Percentiles rank a stretch among this genome's conserved stretches.
Conservation (phyloP, 2,797 vertebrate species). For the Gymnodraco acuticeps region DNA sequence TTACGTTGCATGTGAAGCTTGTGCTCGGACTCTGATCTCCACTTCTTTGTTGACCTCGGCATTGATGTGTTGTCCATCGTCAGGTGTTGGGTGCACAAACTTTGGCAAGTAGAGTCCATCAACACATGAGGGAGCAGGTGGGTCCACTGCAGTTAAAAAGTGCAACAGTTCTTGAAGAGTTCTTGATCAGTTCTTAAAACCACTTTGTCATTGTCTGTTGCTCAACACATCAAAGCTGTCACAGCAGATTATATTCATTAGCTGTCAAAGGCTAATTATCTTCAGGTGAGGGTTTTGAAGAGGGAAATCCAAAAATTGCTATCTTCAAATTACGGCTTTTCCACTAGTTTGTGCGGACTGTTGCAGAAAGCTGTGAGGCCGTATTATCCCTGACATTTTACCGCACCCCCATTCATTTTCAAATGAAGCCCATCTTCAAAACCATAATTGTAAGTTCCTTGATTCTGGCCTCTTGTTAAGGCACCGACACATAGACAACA, state of each 20-base stretch:
- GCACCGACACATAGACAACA: too few species aligned
- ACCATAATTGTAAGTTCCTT: too few species aligned
- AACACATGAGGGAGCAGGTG: conserved; percentile 63
- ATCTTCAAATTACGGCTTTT: too few species aligned
- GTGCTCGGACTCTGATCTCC: conserved; percentile 68
- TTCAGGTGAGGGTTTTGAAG: too few species aligned
- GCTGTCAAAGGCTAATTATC: too few species aligned
- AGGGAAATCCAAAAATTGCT: too few species aligned
- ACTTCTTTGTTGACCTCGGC: conserved; percentile 62
- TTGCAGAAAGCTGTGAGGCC: too few species aligned
- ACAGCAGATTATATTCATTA: background rate
- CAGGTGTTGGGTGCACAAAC: conserved; percentile 70
- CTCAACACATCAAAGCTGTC: background rate
- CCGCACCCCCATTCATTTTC: too few species aligned
- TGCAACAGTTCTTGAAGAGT: background rate
- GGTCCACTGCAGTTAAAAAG: conserved; percentile 66
- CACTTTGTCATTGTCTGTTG: background rate
- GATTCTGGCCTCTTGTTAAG: too few species aligned
- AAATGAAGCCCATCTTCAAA: too few species aligned
- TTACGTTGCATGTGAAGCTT: conserved; percentile 57
- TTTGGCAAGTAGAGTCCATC: conserved; percentile 71
- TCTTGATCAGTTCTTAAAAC: background rate
- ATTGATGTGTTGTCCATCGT: conserved; percentile 39
- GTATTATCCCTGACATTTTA: too few species aligned
- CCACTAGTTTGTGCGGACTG: too few species aligned